Conservation (phyloP, 2,888 invertebrate genomes). For the Apamea anceps region DNA sequence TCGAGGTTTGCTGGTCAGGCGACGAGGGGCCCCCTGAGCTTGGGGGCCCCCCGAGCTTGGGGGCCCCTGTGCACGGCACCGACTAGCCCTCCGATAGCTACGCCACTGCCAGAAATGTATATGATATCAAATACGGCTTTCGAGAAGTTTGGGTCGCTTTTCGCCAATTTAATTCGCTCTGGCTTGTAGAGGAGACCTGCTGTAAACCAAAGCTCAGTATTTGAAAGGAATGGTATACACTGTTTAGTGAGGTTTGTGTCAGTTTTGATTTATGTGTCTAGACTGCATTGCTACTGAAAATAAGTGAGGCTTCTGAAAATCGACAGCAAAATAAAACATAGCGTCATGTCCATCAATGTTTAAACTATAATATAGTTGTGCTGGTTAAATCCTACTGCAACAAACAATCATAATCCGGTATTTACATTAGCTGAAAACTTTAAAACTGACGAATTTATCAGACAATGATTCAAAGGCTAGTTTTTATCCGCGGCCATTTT, state of each 20-base stretch:
- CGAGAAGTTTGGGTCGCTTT: slow-evolving; percentile 9
- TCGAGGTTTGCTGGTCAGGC: too few species aligned
- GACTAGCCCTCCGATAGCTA: too few species aligned
- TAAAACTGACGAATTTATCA: slow-evolving; percentile 52
- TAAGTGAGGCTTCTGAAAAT: slow-evolving; percentile 27
- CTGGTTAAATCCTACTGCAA: slow-evolving; percentile 15
- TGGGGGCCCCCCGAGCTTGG: too few species aligned
- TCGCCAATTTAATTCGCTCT: slow-evolving; percentile 4
- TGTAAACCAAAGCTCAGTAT: slow-evolving; percentile 47
- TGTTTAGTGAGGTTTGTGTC: slow-evolving; percentile 29
- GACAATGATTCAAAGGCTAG: slow-evolving; percentile 65
- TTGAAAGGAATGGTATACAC: slow-evolving; percentile 38
- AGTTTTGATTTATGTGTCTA: slow-evolving; percentile 53
- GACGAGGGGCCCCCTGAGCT: too few species aligned
- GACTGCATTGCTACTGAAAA: slow-evolving; percentile 23
- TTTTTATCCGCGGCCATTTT: slow-evolving; percentile 69
- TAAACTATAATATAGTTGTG: slow-evolving; percentile 1
- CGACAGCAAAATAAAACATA: slow-evolving; percentile 23
- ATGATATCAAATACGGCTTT: slow-evolving; percentile 1
- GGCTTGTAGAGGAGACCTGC: slow-evolving; percentile 15
- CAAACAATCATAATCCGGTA: slow-evolving; percentile 21
- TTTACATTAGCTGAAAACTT: slow-evolving; percentile 47
- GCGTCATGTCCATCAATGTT: neutral
- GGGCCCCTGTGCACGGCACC: too few species aligned
- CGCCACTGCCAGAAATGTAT: neutral